These are phyloP conservation scores for Atta cephalotes DNA, from an alignment of 1,140 invertebrate species.

Conservation along the genomic window DNA sequence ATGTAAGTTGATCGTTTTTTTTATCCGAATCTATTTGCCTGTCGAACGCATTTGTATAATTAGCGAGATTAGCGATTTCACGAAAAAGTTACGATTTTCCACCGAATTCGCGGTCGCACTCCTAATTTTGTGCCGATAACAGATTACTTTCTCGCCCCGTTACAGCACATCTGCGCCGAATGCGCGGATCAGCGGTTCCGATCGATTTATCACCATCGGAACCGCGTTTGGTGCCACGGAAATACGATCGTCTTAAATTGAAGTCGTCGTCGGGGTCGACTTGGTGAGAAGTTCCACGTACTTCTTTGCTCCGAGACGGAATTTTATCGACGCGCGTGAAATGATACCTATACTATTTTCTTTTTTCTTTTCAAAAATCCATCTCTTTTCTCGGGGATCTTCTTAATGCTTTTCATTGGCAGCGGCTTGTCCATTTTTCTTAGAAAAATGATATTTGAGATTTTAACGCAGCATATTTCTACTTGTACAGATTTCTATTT, in stretches of 20 bases:
- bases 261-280: not conserved
- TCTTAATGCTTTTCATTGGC: not conserved
- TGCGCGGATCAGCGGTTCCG: constrained; percentile 34
- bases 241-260: constrained; percentile 56
- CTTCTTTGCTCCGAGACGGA: not conserved
- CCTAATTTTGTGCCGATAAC: constrained; percentile 32
- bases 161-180: constrained; percentile 21
- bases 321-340: constrained; percentile 30
- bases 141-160: not conserved
- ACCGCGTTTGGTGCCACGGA: constrained; percentile 19
- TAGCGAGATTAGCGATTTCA: not conserved
- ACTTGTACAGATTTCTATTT: constrained; percentile 3
- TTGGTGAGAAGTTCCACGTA: constrained; percentile 27
- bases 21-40: not conserved
- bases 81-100: not conserved
- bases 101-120: not conserved
- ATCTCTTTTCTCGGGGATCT: not conserved
- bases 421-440: not conserved
- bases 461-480: not conserved
- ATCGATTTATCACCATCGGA: constrained; percentile 49
- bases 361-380: not conserved
- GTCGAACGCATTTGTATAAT: not conserved
- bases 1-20: not conserved
- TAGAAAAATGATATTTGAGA: not conserved
- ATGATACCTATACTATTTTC: constrained; percentile 35